Evolutionary conservation across 2,797 vertebrate genomes (phyloP).

Genomic region (Labroides dimidiatus): DNA sequence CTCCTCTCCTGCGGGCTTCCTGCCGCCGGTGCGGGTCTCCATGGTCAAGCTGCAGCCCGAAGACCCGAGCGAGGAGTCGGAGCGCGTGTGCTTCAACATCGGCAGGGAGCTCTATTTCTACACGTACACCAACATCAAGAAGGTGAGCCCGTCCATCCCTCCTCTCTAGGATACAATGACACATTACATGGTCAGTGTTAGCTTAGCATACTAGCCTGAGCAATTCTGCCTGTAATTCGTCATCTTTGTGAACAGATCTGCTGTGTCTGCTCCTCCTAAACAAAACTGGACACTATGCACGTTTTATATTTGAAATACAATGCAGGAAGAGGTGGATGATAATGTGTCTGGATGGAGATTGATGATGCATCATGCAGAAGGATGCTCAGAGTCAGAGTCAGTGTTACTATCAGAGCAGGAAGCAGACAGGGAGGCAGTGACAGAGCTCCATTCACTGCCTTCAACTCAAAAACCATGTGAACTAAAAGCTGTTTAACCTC

Average conservation of each 20-base stretch:
- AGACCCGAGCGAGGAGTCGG: slow-evolving; percentile 87
- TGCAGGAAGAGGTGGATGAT: not conserved
- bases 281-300: not conserved
- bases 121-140: slow-evolving; percentile 91
- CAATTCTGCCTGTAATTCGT: slow-evolving; percentile 19
- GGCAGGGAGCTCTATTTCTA: slow-evolving; percentile 93
- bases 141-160: slow-evolving; percentile 79
- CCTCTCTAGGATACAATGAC: not conserved
- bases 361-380: slow-evolving; percentile 30
- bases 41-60: slow-evolving; percentile 91
- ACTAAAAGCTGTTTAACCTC: not conserved
- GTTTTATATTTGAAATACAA: not conserved
- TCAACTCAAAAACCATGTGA: not conserved
- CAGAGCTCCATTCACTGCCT: not conserved
- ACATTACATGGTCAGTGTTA: slow-evolving; percentile 32
- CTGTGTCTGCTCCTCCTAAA: not conserved
- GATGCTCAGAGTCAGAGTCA: slow-evolving; percentile 6
- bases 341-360: not conserved
- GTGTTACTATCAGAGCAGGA: no score
- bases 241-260: not conserved
- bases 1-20: slow-evolving; percentile 85
- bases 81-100: slow-evolving; percentile 93
- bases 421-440: slow-evolving; percentile 4
- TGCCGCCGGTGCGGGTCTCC: slow-evolving; percentile 90
- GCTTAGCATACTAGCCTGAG: slow-evolving; percentile 54